These are phyloP conservation scores for Drosophila persimilis DNA, from an alignment of 1,140 invertebrate species.

Conservation along the genomic window DNA sequence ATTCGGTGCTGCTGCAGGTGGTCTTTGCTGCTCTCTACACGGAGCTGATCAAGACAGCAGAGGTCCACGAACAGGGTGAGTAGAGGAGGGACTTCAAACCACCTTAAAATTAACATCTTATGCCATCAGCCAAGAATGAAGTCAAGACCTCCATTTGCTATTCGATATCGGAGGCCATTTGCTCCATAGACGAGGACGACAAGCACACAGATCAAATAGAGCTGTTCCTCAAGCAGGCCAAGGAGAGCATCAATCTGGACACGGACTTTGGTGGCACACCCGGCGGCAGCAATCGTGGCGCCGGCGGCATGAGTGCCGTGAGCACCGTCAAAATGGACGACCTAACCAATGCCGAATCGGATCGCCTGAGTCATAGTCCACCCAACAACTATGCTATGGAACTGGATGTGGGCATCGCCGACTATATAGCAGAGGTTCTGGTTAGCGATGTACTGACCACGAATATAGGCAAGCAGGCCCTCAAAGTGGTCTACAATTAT, in stretches of 20 bases:
- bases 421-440: constrained; percentile 84
- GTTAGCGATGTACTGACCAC: constrained; percentile 84
- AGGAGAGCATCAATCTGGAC: constrained; percentile 82
- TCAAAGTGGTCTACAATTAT: constrained; percentile 87
- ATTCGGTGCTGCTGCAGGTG: constrained; percentile 88
- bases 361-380: constrained; percentile 73
- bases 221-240: constrained; percentile 85
- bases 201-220: constrained; percentile 89
- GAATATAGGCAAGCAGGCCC: constrained; percentile 84
- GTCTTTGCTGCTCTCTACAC: constrained; percentile 85
- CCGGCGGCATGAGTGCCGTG: constrained; percentile 69
- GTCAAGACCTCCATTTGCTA: constrained; percentile 82
- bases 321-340: constrained; percentile 82
- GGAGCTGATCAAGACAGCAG: constrained; percentile 84
- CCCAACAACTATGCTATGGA: constrained; percentile 80
- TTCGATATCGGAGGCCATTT: constrained; percentile 89
- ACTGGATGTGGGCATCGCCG: constrained; percentile 83
- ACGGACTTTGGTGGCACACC: constrained; percentile 54
- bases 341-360: constrained; percentile 66
- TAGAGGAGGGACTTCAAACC: not conserved
- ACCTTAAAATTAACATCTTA: not conserved
- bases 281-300: constrained; percentile 33
- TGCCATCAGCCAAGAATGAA: constrained; percentile 43
- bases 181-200: constrained; percentile 90
- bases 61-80: constrained; percentile 81